A percentile compares a stretch with the other conserved stretches of the same genome.
Conservation (phyloP, 2,888 invertebrate genomes). For the Dyspetes luteomarginatus region DNA sequence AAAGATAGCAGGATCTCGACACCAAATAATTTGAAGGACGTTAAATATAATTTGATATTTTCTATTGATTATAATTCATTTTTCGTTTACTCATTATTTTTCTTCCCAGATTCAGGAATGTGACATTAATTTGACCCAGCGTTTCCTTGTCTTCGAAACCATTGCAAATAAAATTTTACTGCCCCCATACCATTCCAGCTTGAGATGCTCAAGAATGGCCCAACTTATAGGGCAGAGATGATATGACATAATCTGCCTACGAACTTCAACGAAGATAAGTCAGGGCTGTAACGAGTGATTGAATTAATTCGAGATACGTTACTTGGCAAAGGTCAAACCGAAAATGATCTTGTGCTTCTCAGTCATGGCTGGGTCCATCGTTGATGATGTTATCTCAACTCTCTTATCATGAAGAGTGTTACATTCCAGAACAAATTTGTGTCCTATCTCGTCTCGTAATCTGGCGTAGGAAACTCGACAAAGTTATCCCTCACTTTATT, state of each 20-base stretch:
- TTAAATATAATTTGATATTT: too few species aligned
- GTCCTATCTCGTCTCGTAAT: slow-evolving; percentile 35
- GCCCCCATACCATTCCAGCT: not conserved
- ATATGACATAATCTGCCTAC: not conserved
- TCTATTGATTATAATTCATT: too few species aligned
- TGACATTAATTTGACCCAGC: too few species aligned
- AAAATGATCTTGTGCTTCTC: slow-evolving; percentile 27
- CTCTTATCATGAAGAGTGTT: not conserved
- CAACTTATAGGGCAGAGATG: not conserved
- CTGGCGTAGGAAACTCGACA: slow-evolving; percentile 53
- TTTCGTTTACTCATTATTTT: too few species aligned
- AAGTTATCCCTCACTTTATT: slow-evolving; percentile 38
- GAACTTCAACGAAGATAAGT: slow-evolving; percentile 29
- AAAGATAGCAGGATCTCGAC: too few species aligned
- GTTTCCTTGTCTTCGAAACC: too few species aligned
- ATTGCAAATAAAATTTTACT: too few species aligned
- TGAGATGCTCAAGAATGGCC: not conserved
- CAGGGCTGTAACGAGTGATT: slow-evolving; percentile 16
- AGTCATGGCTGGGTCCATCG: slow-evolving; percentile 22
- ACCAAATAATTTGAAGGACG: too few species aligned
- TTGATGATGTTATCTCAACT: not conserved
- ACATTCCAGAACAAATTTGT: slow-evolving; percentile 25
- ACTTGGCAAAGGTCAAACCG: slow-evolving; percentile 32
- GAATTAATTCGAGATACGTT: slow-evolving; percentile 47
- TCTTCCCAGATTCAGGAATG: too few species aligned